Percentiles rank a stretch among this genome's conserved stretches.
phyloP scores from a whole-genome alignment of 1,140 invertebrate genomes.

The Ostrea denselamellosa region DNA sequence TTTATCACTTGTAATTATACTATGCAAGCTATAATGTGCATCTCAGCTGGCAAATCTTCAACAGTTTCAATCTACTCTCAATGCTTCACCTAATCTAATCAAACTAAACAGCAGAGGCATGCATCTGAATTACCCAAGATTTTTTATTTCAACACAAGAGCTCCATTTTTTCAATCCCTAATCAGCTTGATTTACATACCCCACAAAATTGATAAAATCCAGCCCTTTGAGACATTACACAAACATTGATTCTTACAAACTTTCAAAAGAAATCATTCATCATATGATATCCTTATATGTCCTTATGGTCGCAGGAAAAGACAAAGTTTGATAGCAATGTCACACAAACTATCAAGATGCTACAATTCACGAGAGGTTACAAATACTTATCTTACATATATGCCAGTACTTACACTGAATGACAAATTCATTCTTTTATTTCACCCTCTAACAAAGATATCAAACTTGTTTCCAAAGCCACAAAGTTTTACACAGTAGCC shows the following conservation, averaged over 20 bases:
- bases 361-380: background rate
- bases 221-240: background rate
- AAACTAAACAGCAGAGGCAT: background rate
- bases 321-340: background rate
- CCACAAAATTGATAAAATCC: background rate
- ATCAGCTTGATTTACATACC: slow-evolving; percentile 13
- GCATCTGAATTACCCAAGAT: background rate
- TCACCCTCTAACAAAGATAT: too few species aligned
- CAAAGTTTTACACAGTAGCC: too few species aligned
- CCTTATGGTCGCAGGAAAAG: background rate
- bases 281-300: background rate
- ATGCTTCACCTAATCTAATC: slow-evolving; percentile 14
- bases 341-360: background rate
- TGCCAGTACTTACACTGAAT: too few species aligned
- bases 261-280: background rate
- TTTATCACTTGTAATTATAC: slow-evolving; percentile 9
- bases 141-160: background rate
- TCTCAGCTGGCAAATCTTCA: slow-evolving; percentile 32
- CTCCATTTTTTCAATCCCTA: slow-evolving; percentile 7
- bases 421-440: too few species aligned
- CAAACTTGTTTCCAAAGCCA: too few species aligned
- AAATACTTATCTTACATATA: too few species aligned
- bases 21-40: background rate
- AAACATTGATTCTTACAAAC: background rate
- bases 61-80: background rate